Conservation (phyloP, 2,113 vertebrate species). For the Lycaon pictus region DNA sequence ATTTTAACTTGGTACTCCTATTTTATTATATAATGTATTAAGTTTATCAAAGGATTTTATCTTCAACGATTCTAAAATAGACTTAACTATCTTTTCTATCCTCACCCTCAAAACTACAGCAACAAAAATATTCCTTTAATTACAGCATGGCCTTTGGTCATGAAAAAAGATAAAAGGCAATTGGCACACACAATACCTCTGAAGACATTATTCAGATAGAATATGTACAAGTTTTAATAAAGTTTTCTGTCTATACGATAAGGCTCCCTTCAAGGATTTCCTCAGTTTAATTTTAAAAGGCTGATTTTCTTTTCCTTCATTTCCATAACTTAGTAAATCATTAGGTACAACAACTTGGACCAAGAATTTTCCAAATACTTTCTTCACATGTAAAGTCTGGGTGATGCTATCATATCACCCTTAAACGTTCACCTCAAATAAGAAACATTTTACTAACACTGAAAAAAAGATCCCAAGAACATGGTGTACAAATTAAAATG, state of each 20-base stretch:
- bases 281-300: slow-evolving; percentile 1
- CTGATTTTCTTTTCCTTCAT: not conserved
- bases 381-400: not conserved
- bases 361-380: slow-evolving; percentile 43
- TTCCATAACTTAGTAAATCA: not conserved
- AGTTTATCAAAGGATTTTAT: slow-evolving; percentile 52
- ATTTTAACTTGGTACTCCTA: slow-evolving; percentile 36
- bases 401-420: not conserved
- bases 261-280: slow-evolving; percentile 33
- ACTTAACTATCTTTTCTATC: not conserved
- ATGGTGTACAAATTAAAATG: not conserved
- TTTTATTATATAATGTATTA: slow-evolving; percentile 59
- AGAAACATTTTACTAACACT: not conserved
- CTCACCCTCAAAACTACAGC: not conserved
- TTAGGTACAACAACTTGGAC: not conserved
- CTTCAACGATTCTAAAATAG: slow-evolving; percentile 56
- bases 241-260: not conserved
- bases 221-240: not conserved
- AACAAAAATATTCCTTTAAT: slow-evolving; percentile 39
- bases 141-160: not conserved
- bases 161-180: not conserved
- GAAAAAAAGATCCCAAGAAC: slow-evolving; percentile 22
- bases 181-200: not conserved
- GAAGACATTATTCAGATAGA: not conserved
- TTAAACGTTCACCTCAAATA: not conserved